Evolutionary conservation across 1,140 invertebrate species (phyloP), one percentile per base, ranked within the genome.

Genomic region (Drosophila ogumai): DNA sequence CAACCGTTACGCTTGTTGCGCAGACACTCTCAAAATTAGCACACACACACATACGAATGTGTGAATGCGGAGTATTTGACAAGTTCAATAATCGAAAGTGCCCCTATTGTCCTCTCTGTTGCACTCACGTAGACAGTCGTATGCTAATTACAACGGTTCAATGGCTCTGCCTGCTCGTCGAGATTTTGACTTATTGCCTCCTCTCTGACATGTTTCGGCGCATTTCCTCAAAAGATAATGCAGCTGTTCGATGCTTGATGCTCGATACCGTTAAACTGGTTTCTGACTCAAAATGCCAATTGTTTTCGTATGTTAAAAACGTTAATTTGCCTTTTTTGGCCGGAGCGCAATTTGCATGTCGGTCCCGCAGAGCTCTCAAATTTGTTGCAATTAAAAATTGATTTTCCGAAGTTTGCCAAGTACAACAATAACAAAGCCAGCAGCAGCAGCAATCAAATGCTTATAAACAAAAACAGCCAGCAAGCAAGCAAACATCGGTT

Each of bases 381-480:
- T 90, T 90, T 88, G 81, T 75, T 72, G 77, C 82, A 88, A 90
- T 88, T 88, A 88, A 88, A 90, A 88, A 78, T 84, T 75, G 79
- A 88, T 88, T 87, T 87, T 80, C 69, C 80, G 13, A 54, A 38
- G 60, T 75, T 90, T 77, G 72, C 82, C 58, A 81, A 78, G 46
- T 50, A 57, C 41, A 77, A 63, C 57, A 56, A 50, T 28, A 46
- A 34, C 54, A 55, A 55, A 7, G 1, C 7, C 47, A 61, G 44
- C 43, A 71, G 67, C 54, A 63, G 50, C 47, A 56, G 56, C 67
- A 82, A 82, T 84, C 80, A 84, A 84, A 76, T 84, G 81, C 84
- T 79, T 77, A 79, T 69, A 80, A 79, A 65, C 56, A 73, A 55
- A 43, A 77, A 63, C 61, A 49, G 56, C 40, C 43, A 43, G 56